Evolutionary conservation across 1,140 invertebrate species (phyloP).

Genomic region (Drosophila lacteicornis): DNA sequence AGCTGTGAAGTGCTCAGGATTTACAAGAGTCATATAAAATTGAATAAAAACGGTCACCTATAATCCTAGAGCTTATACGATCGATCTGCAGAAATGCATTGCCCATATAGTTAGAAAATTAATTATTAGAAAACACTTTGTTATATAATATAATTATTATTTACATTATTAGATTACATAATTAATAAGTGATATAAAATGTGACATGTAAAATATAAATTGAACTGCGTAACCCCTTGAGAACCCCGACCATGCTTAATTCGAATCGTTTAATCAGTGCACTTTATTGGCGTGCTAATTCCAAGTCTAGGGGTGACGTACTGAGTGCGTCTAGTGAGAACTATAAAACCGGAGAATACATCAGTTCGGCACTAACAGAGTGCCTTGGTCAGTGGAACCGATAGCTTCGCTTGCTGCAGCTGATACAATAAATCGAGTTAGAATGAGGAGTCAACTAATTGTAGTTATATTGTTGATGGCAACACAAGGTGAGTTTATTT

Average conservation of each 20-base stretch:
- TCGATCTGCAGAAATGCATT: too few species aligned
- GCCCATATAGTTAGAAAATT: too few species aligned
- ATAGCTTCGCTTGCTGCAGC: constrained; percentile 42
- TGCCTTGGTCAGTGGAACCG: constrained; percentile 44
- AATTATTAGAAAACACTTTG: too few species aligned
- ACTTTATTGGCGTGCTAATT: constrained; percentile 11
- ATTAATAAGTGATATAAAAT: too few species aligned
- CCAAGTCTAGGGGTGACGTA: constrained; percentile 5
- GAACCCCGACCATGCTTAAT: background rate
- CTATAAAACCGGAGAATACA: constrained; percentile 7
- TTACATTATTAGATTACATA: too few species aligned
- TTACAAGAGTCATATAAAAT: background rate
- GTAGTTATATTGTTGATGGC: constrained; percentile 31
- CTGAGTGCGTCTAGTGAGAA: background rate
- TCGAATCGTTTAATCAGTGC: constrained; percentile 13
- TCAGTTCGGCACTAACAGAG: constrained; percentile 38
- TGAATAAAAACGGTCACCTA: background rate
- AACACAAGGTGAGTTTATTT: constrained; percentile 35
- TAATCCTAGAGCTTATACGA: background rate
- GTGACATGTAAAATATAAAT: background rate
- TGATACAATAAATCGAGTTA: constrained; percentile 24
- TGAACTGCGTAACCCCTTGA: background rate
- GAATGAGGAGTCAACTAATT: constrained; percentile 42
- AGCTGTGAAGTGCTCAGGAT: too few species aligned
- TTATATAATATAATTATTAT: too few species aligned